Evolutionary conservation across 2,888 invertebrate species (phyloP).

Genomic region (Thymelicus lineola): DNA sequence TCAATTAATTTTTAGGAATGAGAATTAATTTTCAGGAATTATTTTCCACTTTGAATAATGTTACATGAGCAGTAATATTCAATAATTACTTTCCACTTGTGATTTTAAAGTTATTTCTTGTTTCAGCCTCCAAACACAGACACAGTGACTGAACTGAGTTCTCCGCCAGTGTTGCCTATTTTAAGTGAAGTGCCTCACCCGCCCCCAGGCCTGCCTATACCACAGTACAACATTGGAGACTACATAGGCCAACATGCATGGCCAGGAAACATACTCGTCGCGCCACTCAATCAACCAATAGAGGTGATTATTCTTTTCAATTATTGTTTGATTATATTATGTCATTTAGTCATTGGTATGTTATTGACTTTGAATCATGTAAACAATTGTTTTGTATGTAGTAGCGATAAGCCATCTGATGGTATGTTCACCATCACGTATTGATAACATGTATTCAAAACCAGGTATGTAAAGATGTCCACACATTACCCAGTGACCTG

Average conservation of each 20-base stretch:
- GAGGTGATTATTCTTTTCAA: constrained; percentile 67
- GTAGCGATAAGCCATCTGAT: no score
- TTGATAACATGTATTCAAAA: no score
- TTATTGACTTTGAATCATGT: no score
- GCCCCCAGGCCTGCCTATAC: constrained; percentile 77
- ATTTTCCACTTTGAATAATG: no score
- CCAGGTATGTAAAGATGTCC: no score
- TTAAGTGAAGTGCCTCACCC: constrained; percentile 74
- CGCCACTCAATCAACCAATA: constrained; percentile 73
- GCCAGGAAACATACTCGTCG: constrained; percentile 77
- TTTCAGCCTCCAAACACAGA: constrained; percentile 74
- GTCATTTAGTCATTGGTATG: no score
- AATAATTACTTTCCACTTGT: background rate
- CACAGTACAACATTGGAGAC: constrained; percentile 78
- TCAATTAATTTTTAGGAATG: no score
- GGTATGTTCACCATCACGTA: no score
- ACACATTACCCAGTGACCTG: no score
- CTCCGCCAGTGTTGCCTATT: constrained; percentile 72
- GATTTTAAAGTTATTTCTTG: constrained; percentile 19
- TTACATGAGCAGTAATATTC: background rate
- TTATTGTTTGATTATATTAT: no score
- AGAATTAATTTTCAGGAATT: no score
- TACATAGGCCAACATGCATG: constrained; percentile 77
- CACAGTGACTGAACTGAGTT: constrained; percentile 67
- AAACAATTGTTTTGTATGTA: no score